These are phyloP conservation scores for Rhinophrynus dorsalis DNA, from an alignment of 2,797 vertebrate species.

Conservation along the genomic window DNA sequence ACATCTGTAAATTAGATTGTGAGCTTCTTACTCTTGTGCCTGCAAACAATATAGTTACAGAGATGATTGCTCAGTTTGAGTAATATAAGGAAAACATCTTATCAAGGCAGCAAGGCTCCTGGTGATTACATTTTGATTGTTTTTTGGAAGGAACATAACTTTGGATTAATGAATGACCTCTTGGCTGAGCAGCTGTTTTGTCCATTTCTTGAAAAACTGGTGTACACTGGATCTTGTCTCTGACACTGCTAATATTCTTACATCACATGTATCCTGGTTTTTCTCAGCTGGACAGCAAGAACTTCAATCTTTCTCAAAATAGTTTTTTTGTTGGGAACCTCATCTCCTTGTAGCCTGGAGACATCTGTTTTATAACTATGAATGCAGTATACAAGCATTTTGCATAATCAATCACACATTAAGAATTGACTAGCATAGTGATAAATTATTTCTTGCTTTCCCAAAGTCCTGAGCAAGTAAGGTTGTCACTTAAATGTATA, in stretches of 20 bases:
- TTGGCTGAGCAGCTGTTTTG: constrained; percentile 44
- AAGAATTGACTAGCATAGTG: constrained; percentile 42
- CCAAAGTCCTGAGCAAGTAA: constrained; percentile 20
- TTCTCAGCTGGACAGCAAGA: constrained; percentile 46
- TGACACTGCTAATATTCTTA: constrained; percentile 47
- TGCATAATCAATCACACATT: constrained; percentile 45
- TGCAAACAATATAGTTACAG: neutral
- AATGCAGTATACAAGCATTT: constrained; percentile 39
- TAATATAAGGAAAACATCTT: constrained; percentile 9
- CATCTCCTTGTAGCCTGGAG: constrained; percentile 35
- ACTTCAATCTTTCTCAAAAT: constrained; percentile 43
- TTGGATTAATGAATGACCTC: constrained; percentile 34
- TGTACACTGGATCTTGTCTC: constrained; percentile 38
- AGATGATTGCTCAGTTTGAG: neutral
- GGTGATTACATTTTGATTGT: constrained; percentile 21
- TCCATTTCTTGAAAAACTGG: constrained; percentile 38
- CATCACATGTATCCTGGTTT: constrained; percentile 47
- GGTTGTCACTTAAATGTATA: constrained; percentile 37
- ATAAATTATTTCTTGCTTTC: constrained; percentile 36
- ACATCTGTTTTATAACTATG: constrained; percentile 50
- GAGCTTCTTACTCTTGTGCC: neutral
- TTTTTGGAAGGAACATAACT: constrained; percentile 28
- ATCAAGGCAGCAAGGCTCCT: neutral
- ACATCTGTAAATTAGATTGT: neutral
- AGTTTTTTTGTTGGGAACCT: constrained; percentile 33